These are phyloP conservation scores for Thecophora atra DNA, from an alignment of 2,888 invertebrate genomes.

Conservation along the genomic window DNA sequence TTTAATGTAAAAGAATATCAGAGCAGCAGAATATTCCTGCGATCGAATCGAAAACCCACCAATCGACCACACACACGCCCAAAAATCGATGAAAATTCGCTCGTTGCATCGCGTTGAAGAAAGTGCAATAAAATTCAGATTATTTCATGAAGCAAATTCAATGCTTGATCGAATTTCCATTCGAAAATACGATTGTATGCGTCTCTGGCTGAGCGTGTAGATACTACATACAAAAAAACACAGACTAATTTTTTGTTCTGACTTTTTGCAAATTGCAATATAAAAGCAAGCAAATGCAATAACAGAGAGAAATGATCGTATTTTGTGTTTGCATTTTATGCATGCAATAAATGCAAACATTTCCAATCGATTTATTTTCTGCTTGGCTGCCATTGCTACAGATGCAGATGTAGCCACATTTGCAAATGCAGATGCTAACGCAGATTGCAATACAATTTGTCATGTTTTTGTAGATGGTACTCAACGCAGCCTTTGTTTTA, in stretches of 20 bases:
- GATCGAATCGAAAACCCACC: neutral
- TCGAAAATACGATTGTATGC: neutral
- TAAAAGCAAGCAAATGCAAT: slow-evolving; percentile 4
- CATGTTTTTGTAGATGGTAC: slow-evolving; percentile 2
- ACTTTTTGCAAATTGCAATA: neutral
- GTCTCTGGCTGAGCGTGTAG: neutral
- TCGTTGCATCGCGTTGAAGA: neutral
- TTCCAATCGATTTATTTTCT: slow-evolving; percentile 18
- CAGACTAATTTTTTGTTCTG: neutral
- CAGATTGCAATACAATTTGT: slow-evolving; percentile 20
- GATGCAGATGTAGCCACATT: slow-evolving; percentile 2
- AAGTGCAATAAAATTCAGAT: slow-evolving; percentile 22
- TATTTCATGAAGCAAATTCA: neutral
- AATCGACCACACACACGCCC: slow-evolving; percentile 9
- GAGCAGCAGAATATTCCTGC: neutral
- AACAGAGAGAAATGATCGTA: neutral
- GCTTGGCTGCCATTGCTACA: neutral
- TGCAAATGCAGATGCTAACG: neutral
- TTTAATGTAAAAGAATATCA: slow-evolving; percentile 3
- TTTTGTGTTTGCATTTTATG: neutral
- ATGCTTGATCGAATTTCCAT: slow-evolving; percentile 3
- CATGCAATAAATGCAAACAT: neutral
- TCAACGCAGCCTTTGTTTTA: neutral
- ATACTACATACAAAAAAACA: neutral
- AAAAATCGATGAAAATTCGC: slow-evolving; percentile 10